Conservation (phyloP, 2,888 invertebrate species). For the Orchesellides sinensis region DNA sequence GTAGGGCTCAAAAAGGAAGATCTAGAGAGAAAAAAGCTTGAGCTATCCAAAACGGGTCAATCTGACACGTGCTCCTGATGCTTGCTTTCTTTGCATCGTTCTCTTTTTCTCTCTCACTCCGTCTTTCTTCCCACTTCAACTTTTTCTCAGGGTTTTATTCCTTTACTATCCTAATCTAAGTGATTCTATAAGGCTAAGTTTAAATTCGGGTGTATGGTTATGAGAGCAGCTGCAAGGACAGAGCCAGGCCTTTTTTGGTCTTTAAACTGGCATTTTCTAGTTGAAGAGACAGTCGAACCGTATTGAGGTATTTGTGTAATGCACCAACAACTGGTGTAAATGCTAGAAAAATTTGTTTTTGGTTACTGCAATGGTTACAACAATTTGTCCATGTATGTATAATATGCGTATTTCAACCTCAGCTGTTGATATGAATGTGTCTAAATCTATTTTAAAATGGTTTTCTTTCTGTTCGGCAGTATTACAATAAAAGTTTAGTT, state of each 20-base stretch:
- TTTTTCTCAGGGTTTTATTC: background rate
- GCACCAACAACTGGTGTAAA: background rate
- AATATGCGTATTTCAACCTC: too few relatives aligned
- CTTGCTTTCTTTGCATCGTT: slow-evolving; percentile 52
- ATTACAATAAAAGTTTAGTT: too few relatives aligned
- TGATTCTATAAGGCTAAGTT: slow-evolving; percentile 3
- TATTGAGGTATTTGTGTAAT: slow-evolving; percentile 10
- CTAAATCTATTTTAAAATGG: too few relatives aligned
- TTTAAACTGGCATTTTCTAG: slow-evolving; percentile 12
- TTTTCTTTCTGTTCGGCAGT: too few relatives aligned
- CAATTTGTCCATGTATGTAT: too few relatives aligned
- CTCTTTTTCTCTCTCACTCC: slow-evolving; percentile 34
- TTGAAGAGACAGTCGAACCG: background rate
- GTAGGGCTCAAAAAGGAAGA: slow-evolving; percentile 29
- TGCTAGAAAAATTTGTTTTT: slow-evolving; percentile 1
- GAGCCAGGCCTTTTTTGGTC: slow-evolving; percentile 7
- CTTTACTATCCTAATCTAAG: slow-evolving; percentile 35
- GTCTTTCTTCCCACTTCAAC: slow-evolving; percentile 29
- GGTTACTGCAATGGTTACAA: background rate
- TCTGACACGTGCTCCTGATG: slow-evolving; percentile 73
- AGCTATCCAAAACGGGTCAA: slow-evolving; percentile 70
- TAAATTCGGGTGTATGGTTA: background rate
- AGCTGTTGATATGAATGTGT: too few relatives aligned
- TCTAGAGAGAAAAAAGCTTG: slow-evolving; percentile 38
- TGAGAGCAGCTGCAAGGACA: slow-evolving; percentile 46